Conservation (phyloP, 2,113 vertebrate genomes). For the Enhydra lutris region DNA sequence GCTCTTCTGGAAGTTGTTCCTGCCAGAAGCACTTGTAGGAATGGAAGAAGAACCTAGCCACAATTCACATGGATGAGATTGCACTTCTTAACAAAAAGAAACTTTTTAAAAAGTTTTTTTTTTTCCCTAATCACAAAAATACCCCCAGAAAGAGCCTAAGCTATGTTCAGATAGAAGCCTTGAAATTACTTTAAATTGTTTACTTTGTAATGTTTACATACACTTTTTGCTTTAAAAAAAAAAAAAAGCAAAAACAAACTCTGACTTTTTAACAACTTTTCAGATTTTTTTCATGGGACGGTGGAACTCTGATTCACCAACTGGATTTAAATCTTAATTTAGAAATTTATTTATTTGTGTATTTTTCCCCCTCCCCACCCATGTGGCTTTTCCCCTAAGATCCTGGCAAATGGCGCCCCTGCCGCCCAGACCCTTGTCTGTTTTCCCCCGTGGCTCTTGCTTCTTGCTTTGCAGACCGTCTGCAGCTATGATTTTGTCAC, state of each 20-base stretch:
- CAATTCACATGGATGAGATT: background rate
- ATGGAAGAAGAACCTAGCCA: background rate
- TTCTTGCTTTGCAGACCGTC: slow-evolving; percentile 68
- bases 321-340: slow-evolving; percentile 40
- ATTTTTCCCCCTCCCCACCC: background rate
- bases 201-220: slow-evolving; percentile 77
- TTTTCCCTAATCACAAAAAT: background rate
- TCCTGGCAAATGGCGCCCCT: background rate
- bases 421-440: slow-evolving; percentile 31
- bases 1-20: background rate
- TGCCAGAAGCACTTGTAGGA: fast-evolving
- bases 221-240: slow-evolving; percentile 44
- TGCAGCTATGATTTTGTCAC: slow-evolving; percentile 67
- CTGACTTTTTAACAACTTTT: slow-evolving; percentile 65
- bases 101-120: background rate
- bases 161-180: slow-evolving; percentile 44
- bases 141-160: slow-evolving; percentile 42
- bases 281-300: slow-evolving; percentile 52
- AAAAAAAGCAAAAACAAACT: slow-evolving; percentile 53
- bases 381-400: background rate
- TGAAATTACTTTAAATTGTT: slow-evolving; percentile 58
- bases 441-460: slow-evolving; percentile 53
- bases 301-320: slow-evolving; percentile 63
- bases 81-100: slow-evolving; percentile 50
- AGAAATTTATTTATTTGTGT: slow-evolving; percentile 31